Evolutionary conservation across 2,113 vertebrate species (phyloP), one percentile per base, ranked within the genome.

Genomic region (Boleophthalmus pectinirostris): DNA sequence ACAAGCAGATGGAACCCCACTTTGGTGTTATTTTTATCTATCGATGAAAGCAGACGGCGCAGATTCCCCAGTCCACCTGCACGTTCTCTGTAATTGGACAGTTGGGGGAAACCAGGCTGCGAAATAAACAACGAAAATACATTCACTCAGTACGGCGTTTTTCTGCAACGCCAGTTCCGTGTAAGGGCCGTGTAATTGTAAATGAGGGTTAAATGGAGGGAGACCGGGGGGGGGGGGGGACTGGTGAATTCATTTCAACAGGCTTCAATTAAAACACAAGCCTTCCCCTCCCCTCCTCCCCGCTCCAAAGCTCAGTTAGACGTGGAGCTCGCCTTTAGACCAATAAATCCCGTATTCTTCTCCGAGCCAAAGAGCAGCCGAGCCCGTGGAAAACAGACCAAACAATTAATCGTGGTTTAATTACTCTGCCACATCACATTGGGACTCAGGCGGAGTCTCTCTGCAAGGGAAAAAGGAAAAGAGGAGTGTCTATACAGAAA

Each of bases 391-490:
- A 80, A 89, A 70, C 73, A 80, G 64, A 82, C 76, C 81, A 86
- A 88, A 90, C 84, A 88, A 90, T 91, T 87, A 89, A 89, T 80
- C 69, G 78, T 76, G 78, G 84, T 80, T 86, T 87, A 90, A 92
- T 92, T 87, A 88, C 81, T 84, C 79, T 49, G 72, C 54, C 85
- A 74, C 73, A 82, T 86, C 73, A 57, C 65, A 74, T 84, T 82
- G 56, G 23, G 12, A 58, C 23, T 25, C 54, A 53, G 20, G 49
- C 16, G 9, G 7, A 12, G 54, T 57, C n/a, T 84, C 63, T 78
- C 80, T 56, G 76, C 78, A 80, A 82, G 73, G 69, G 74, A 60
- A 68, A 12, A 68, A 81, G 85, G n/a, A n/a, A n/a, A n/a, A 75
- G 78, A 56, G 69, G 21, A 51, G 61, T 46, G 24, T 38, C n/a